Conservation (phyloP, 2,888 invertebrate species). For the Hermaeophaga mercurialis region DNA sequence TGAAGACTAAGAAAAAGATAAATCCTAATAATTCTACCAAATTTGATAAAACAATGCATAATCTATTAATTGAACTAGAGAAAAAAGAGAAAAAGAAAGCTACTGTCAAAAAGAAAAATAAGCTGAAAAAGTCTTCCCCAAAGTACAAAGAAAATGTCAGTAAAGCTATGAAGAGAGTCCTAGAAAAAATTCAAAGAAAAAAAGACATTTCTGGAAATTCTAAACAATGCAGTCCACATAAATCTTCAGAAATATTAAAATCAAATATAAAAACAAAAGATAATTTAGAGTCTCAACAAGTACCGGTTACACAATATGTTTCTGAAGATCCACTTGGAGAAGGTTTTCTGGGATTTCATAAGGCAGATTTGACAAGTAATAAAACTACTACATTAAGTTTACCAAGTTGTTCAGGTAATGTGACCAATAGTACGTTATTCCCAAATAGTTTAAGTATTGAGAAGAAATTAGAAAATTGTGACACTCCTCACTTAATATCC, state of each 20-base stretch:
- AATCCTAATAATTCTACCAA: constrained; percentile 14
- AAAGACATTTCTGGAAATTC: background rate
- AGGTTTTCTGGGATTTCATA: constrained; percentile 4
- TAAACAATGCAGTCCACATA: background rate
- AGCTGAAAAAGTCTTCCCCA: background rate
- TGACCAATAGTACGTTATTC: no score
- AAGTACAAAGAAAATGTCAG: constrained; percentile 22
- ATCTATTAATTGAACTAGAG: constrained; percentile 18
- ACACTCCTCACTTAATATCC: background rate
- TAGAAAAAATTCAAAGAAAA: constrained; percentile 20
- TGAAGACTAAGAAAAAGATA: constrained; percentile 7
- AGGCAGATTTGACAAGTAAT: background rate
- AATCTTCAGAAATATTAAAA: background rate
- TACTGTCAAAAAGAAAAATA: constrained; percentile 13
- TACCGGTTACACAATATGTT: background rate
- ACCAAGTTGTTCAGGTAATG: background rate
- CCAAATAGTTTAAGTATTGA: background rate
- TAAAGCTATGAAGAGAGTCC: constrained; percentile 19
- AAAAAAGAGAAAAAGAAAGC: constrained; percentile 24
- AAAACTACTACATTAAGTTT: background rate
- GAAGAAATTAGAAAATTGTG: background rate
- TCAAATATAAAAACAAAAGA: background rate
- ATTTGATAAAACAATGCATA: constrained; percentile 20
- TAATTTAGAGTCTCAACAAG: background rate
- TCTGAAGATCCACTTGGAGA: background rate